These are phyloP conservation scores for Tringa solitaria DNA, from an alignment of 2,113 vertebrate species.

Conservation along the genomic window DNA sequence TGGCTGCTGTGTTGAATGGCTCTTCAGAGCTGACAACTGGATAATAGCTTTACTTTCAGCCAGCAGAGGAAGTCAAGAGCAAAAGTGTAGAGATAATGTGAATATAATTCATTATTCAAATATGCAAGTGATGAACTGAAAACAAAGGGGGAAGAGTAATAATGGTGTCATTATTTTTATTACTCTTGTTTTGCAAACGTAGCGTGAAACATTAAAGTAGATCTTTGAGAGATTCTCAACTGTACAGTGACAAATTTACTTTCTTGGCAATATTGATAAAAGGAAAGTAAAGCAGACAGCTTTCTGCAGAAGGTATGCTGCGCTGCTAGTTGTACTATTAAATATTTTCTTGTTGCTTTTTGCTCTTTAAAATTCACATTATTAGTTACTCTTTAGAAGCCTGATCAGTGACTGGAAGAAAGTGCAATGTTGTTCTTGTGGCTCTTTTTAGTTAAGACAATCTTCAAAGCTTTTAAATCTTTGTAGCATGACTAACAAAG, in stretches of 20 bases:
- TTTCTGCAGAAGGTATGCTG: constrained; percentile 66
- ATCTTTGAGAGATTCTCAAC: constrained; percentile 74
- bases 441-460: constrained; percentile 47
- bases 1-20: constrained; percentile 78
- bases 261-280: constrained; percentile 73
- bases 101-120: constrained; percentile 99
- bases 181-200: constrained; percentile 87
- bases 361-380: constrained; percentile 39
- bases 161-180: constrained; percentile 97
- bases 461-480: constrained; percentile 28
- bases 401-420: constrained; percentile 27
- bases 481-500: constrained; percentile 34
- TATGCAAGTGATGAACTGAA: constrained; percentile 87
- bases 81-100: constrained; percentile 90
- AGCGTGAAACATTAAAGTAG: constrained; percentile 84
- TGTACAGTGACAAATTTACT: constrained; percentile 72
- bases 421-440: not conserved
- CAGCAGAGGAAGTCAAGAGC: constrained; percentile 87
- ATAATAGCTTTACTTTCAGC: constrained; percentile 95
- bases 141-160: constrained; percentile 85
- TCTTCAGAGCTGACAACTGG: constrained; percentile 87
- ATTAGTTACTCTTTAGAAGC: constrained; percentile 53
- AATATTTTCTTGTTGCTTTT: constrained; percentile 43
- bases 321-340: constrained; percentile 63
- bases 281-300: constrained; percentile 69